These are phyloP conservation scores for Thamnaconus septentrionalis DNA, from an alignment of 2,113 vertebrate genomes.

Conservation along the genomic window DNA sequence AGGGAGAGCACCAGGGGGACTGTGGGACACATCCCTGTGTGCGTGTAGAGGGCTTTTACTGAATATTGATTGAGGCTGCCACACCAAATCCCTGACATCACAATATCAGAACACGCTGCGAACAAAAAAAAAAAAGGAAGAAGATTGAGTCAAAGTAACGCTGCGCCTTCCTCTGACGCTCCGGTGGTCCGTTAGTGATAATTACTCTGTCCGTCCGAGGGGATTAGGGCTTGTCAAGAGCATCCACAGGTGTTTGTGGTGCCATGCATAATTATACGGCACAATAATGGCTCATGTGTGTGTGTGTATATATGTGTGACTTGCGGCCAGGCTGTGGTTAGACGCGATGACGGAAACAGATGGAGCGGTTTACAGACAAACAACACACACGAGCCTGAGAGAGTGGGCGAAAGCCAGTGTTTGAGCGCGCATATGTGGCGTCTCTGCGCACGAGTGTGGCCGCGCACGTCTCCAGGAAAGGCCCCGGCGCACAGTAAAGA, in stretches of 20 bases:
- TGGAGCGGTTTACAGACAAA: slow-evolving; percentile 60
- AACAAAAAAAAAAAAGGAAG: slow-evolving; percentile 12
- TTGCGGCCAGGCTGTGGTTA: slow-evolving; percentile 9
- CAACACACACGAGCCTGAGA: slow-evolving; percentile 34
- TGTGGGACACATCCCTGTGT: not conserved
- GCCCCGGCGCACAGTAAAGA: too few relatives aligned
- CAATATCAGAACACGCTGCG: not conserved
- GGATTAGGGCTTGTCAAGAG: slow-evolving; percentile 44
- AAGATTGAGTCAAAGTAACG: not conserved
- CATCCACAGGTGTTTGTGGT: slow-evolving; percentile 47
- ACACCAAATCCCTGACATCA: slow-evolving; percentile 24
- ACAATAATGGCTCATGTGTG: slow-evolving; percentile 27
- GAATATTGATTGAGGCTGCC: slow-evolving; percentile 20
- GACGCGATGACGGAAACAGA: slow-evolving; percentile 46
- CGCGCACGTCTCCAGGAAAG: not conserved
- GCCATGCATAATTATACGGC: slow-evolving; percentile 35
- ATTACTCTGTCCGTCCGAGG: slow-evolving; percentile 44
- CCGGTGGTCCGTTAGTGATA: slow-evolving; percentile 32
- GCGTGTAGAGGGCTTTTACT: slow-evolving; percentile 19
- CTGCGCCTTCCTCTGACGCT: slow-evolving; percentile 14
- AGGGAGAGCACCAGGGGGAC: not conserved
- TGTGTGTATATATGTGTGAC: not conserved
- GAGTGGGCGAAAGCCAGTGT: slow-evolving; percentile 35
- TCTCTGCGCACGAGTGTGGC: slow-evolving; percentile 6
- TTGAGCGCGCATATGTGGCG: slow-evolving; percentile 33